A percentile compares a stretch with the other conserved stretches of the same genome.
These are phyloP conservation scores for Nymphalis polychloros DNA, from an alignment of 2,888 invertebrate genomes.

Conservation along the genomic window DNA sequence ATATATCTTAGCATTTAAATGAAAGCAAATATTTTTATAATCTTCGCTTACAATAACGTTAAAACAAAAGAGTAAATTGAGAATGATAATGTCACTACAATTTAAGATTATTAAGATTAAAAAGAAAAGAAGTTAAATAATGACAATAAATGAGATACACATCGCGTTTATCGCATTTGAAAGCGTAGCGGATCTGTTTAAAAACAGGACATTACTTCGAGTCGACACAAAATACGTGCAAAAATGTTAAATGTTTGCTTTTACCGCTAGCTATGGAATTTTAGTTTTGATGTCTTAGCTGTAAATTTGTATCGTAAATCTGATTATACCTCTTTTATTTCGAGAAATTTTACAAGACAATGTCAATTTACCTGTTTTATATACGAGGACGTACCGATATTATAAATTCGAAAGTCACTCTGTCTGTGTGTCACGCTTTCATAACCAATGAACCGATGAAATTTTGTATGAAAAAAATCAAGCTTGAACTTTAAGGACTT, in stretches of 20 bases:
- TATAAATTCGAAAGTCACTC: too few species aligned
- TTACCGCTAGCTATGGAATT: slow-evolving; percentile 25
- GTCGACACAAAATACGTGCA: slow-evolving; percentile 34
- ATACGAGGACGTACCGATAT: too few species aligned
- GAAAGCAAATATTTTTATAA: too few species aligned
- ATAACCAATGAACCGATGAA: too few species aligned
- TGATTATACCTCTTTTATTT: slow-evolving; percentile 15
- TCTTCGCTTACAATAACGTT: neutral
- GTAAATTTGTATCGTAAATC: slow-evolving; percentile 22
- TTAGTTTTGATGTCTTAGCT: slow-evolving; percentile 19
- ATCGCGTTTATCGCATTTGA: slow-evolving; percentile 20
- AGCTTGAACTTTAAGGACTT: too few species aligned
- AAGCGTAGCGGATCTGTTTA: slow-evolving; percentile 17
- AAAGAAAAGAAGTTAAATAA: slow-evolving; percentile 4
- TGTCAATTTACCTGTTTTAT: too few species aligned
- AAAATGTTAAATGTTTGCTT: slow-evolving; percentile 31
- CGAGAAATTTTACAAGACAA: neutral
- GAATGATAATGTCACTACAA: neutral
- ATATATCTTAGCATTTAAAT: too few species aligned
- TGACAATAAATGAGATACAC: slow-evolving; percentile 18
- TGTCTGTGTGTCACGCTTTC: too few species aligned
- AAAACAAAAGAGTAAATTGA: neutral
- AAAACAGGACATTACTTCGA: slow-evolving; percentile 28
- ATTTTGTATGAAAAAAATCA: too few species aligned
- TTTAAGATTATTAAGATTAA: neutral